Evolutionary conservation across 2,888 invertebrate genomes (phyloP).

Genomic region (Orchesella flavescens): DNA sequence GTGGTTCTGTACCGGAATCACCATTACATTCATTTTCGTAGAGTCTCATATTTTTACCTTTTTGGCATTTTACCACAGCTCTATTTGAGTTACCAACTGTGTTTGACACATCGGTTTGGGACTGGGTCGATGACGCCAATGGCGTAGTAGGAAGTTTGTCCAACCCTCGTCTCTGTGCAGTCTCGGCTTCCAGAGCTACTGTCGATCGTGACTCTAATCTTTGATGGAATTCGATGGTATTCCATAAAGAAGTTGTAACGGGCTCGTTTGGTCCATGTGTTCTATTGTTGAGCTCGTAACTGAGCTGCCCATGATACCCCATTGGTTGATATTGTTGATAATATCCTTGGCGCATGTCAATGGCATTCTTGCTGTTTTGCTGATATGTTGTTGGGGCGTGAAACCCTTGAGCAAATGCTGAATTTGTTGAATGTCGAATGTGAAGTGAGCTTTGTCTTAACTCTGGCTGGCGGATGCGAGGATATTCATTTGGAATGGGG

Average conservation of each 20-base stretch:
- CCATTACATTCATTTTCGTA: background rate
- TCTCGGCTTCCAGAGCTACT: slow-evolving; percentile 30
- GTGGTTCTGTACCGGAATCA: background rate
- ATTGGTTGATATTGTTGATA: too few relatives aligned
- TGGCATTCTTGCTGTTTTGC: too few relatives aligned
- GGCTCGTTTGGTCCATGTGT: slow-evolving; percentile 32
- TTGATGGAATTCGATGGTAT: slow-evolving; percentile 27
- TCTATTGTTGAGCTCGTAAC: background rate
- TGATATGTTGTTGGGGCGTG: too few relatives aligned
- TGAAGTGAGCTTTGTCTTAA: too few relatives aligned
- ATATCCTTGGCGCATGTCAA: too few relatives aligned
- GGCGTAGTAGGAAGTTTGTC: slow-evolving; percentile 5
- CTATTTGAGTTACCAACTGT: background rate
- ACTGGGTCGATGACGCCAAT: background rate
- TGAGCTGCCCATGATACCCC: slow-evolving; percentile 7
- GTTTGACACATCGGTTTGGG: background rate
- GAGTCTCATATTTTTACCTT: background rate
- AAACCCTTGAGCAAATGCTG: too few relatives aligned
- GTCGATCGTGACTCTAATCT: slow-evolving; percentile 5
- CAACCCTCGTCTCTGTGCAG: background rate
- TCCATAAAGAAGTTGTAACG: slow-evolving; percentile 13
- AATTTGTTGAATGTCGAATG: too few relatives aligned
- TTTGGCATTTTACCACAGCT: background rate
- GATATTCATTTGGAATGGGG: too few relatives aligned
- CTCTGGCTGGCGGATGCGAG: too few relatives aligned